phyloP scores from a whole-genome alignment of 2,888 invertebrate species.

The Thera obeliscata region DNA sequence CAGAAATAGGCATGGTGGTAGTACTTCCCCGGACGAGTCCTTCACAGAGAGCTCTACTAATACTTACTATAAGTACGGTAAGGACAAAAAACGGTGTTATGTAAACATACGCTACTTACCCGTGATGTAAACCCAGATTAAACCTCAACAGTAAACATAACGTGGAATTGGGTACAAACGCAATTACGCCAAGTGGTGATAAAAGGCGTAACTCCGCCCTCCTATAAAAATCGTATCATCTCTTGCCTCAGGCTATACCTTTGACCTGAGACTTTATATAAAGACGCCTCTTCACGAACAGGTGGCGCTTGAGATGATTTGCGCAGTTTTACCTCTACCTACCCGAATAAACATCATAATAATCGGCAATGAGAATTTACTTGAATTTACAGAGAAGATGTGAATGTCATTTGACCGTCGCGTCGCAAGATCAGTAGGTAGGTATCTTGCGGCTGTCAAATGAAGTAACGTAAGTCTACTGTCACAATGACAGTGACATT shows the following conservation, averaged over 20 bases:
- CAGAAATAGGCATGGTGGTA: no score
- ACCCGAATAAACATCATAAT: no score
- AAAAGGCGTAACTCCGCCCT: slow-evolving; percentile 32
- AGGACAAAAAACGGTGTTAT: neutral
- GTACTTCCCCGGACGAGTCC: no score
- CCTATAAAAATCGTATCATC: slow-evolving; percentile 32
- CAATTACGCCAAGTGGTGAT: slow-evolving; percentile 47
- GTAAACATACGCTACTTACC: slow-evolving; percentile 56
- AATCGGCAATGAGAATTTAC: no score
- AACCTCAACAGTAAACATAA: slow-evolving; percentile 33
- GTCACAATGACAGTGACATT: no score
- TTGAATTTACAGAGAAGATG: no score
- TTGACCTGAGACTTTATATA: slow-evolving; percentile 13
- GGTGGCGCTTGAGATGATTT: neutral
- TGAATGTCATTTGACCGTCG: no score
- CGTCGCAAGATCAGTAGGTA: no score
- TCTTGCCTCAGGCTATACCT: slow-evolving; percentile 21
- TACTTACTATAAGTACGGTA: no score
- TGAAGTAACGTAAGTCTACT: no score
- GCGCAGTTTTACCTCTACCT: slow-evolving; percentile 10
- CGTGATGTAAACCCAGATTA: slow-evolving; percentile 51
- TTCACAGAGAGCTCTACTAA: no score
- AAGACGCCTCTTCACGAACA: neutral
- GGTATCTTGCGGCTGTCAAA: no score
- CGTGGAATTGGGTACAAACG: slow-evolving; percentile 38